These are phyloP conservation scores for Tonatia bakeri DNA, from an alignment of 2,113 vertebrate species.

Conservation along the genomic window DNA sequence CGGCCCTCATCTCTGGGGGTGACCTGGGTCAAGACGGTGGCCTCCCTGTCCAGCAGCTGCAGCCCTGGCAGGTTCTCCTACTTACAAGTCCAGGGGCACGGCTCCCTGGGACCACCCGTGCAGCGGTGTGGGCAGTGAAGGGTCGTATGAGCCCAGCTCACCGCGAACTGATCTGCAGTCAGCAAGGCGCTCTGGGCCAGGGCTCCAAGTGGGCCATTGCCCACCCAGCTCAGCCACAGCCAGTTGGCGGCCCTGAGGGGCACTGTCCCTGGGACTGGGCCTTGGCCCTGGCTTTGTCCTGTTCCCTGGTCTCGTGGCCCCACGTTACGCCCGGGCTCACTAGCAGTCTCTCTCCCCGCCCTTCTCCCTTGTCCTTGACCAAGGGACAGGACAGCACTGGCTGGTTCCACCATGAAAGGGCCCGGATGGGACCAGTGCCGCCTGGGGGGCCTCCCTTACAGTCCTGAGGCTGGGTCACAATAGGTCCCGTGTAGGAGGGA, in stretches of 20 bases:
- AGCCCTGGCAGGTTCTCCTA: not conserved
- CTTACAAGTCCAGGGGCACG: not conserved
- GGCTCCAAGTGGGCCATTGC: not conserved
- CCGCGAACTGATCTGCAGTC: not conserved
- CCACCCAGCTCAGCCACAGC: not conserved
- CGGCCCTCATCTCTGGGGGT: not conserved
- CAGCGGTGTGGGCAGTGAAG: too few species aligned
- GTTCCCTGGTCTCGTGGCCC: too few species aligned
- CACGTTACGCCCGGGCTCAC: not conserved
- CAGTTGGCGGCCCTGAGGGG: not conserved
- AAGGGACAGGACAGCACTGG: not conserved
- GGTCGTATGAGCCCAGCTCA: too few species aligned
- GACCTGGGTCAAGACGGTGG: not conserved
- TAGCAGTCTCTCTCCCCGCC: not conserved
- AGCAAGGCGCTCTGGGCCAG: not conserved
- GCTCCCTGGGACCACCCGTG: not conserved
- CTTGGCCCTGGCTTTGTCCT: not conserved
- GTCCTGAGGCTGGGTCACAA: not conserved
- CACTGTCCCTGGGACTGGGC: not conserved
- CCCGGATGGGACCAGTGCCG: not conserved
- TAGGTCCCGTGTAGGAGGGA: accelerated
- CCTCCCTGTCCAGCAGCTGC: not conserved
- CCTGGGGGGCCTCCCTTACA: not conserved
- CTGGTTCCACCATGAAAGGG: not conserved
- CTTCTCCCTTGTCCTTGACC: not conserved